Evolutionary conservation across 1,140 invertebrate genomes (phyloP).

Genomic region (Drosophila aff.): DNA sequence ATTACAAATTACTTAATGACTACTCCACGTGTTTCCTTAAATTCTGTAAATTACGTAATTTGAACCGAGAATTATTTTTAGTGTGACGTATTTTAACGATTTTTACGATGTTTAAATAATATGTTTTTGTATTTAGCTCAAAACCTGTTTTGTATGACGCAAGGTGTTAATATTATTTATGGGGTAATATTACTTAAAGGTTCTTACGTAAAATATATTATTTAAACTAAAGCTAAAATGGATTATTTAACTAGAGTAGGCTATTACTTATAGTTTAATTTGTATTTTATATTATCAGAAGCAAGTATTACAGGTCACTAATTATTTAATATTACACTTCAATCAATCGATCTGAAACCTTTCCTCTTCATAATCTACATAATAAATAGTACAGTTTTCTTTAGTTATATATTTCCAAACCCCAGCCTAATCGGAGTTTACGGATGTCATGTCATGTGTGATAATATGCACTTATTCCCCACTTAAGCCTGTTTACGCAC

Average conservation of each 20-base stretch:
- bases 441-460: conserved; percentile 16
- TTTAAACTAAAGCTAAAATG: not conserved
- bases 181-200: not conserved
- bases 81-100: conserved; percentile 13
- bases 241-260: not conserved
- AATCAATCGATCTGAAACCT: not conserved
- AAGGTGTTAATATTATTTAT: conserved; percentile 4
- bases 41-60: conserved; percentile 23
- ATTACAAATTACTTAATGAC: conserved; percentile 2
- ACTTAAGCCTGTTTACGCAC: conserved; percentile 22
- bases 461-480: conserved; percentile 20
- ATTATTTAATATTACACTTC: not conserved
- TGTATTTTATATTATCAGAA: not conserved
- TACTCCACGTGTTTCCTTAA: not conserved
- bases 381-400: not conserved
- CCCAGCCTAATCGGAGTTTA: conserved; percentile 11
- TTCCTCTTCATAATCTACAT: not conserved
- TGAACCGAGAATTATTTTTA: not conserved
- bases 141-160: conserved; percentile 3
- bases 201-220: conserved; percentile 1
- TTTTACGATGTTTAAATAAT: conserved; percentile 20
- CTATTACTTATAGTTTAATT: too few relatives aligned
- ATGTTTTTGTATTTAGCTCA: conserved; percentile 10
- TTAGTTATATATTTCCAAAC: not conserved
- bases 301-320: not conserved